These are phyloP conservation scores for Luffia ferchaultella DNA, from an alignment of 2,888 invertebrate species.

Conservation along the genomic window DNA sequence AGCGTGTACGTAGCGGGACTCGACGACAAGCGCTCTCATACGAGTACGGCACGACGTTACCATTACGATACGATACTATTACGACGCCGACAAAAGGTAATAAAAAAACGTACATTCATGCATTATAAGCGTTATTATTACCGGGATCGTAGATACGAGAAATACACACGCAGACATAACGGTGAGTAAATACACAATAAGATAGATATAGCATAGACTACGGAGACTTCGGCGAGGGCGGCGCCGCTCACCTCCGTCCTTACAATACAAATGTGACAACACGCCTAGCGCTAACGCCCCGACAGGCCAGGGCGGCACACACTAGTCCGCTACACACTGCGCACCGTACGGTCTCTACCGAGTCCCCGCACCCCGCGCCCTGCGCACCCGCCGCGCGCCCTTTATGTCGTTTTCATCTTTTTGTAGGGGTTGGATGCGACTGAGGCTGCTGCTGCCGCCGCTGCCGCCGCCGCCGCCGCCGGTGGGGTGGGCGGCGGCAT, in stretches of 20 bases:
- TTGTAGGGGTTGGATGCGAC: slow-evolving; percentile 81
- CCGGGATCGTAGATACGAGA: slow-evolving; percentile 73
- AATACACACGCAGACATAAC: slow-evolving; percentile 62
- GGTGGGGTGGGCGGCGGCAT: slow-evolving; percentile 55
- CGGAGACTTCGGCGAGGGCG: slow-evolving; percentile 57
- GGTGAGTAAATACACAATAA: slow-evolving; percentile 56
- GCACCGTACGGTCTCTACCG: slow-evolving; percentile 51
- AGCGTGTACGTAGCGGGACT: slow-evolving; percentile 63
- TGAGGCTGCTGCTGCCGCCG: slow-evolving; percentile 43
- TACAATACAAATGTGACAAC: slow-evolving; percentile 65
- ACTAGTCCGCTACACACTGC: slow-evolving; percentile 29
- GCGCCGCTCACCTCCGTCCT: slow-evolving; percentile 56
- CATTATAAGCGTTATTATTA: slow-evolving; percentile 89
- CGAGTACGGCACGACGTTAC: slow-evolving; percentile 49
- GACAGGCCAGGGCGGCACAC: slow-evolving; percentile 56
- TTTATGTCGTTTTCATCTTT: slow-evolving; percentile 88
- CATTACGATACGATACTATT: slow-evolving; percentile 29
- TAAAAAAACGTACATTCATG: slow-evolving; percentile 84
- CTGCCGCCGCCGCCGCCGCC: slow-evolving; percentile 45
- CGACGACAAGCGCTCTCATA: slow-evolving; percentile 61
- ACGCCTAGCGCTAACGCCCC: slow-evolving; percentile 59
- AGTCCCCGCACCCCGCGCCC: slow-evolving; percentile 58
- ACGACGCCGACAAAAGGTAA: slow-evolving; percentile 63
- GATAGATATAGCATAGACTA: slow-evolving; percentile 60
- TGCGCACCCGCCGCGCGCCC: slow-evolving; percentile 33